Evolutionary conservation across 1,140 invertebrate genomes (phyloP).

Genomic region (Leptonema lineaticorne): DNA sequence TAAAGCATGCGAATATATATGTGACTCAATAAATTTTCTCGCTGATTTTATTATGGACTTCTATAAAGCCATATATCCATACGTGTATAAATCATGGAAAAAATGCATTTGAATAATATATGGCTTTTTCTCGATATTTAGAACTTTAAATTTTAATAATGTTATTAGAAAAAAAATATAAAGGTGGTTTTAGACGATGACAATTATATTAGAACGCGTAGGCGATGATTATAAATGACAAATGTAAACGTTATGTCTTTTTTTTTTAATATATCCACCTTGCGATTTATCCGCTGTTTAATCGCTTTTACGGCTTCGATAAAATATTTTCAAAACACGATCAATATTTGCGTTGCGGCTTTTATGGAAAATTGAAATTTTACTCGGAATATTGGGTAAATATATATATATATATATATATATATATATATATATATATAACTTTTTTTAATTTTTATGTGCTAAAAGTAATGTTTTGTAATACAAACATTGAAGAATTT

Average conservation of each 20-base stretch:
- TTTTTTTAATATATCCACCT: too few species aligned
- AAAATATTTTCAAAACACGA: too few species aligned
- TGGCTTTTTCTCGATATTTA: not conserved
- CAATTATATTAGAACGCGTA: not conserved
- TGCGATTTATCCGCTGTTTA: too few species aligned
- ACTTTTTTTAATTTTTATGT: too few species aligned
- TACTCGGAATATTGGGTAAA: too few species aligned
- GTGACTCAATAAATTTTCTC: conserved; percentile 25
- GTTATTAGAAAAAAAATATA: not conserved
- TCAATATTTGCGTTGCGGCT: too few species aligned
- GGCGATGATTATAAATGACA: conserved; percentile 8
- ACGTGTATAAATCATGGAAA: conserved; percentile 3
- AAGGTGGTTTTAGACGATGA: not conserved
- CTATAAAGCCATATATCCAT: not conserved
- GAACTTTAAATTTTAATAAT: not conserved
- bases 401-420: too few species aligned
- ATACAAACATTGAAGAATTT: too few species aligned
- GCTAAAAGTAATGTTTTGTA: too few species aligned
- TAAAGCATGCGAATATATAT: not conserved
- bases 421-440: too few species aligned
- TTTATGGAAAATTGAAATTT: too few species aligned
- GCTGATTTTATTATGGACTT: conserved; percentile 24
- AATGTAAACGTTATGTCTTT: conserved; percentile 7
- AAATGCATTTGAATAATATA: not conserved
- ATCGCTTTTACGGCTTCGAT: too few species aligned